Conservation (phyloP, 1,140 invertebrate genomes). For the Campoletis sonorensis region DNA sequence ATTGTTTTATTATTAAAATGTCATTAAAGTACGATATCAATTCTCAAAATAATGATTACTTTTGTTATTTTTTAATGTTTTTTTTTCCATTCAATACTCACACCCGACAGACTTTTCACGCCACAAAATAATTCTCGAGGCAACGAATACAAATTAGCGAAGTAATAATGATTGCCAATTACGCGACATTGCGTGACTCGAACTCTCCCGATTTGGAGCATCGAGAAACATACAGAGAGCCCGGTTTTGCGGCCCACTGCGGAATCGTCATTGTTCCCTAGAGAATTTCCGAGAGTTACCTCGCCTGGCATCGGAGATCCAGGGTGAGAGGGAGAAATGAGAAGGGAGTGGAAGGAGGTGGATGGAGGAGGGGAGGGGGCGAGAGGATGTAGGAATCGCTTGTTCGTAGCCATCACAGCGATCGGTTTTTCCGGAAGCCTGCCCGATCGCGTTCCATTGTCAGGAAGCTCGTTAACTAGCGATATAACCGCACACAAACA, state of each 20-base stretch:
- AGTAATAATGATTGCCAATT: slow-evolving; percentile 33
- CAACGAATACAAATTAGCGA: slow-evolving; percentile 28
- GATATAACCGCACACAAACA: slow-evolving; percentile 32
- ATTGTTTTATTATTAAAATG: neutral
- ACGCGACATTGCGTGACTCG: slow-evolving; percentile 17
- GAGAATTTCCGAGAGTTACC: slow-evolving; percentile 40
- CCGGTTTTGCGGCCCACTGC: slow-evolving; percentile 30
- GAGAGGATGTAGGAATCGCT: slow-evolving; percentile 27
- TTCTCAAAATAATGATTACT: neutral
- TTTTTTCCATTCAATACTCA: neutral
- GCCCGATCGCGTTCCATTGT: slow-evolving; percentile 45
- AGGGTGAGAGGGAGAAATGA: slow-evolving; percentile 20
- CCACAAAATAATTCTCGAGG: neutral
- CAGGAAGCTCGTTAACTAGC: slow-evolving; percentile 45
- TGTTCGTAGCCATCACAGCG: slow-evolving; percentile 48
- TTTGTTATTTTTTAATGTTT: no score
- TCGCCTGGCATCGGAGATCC: slow-evolving; percentile 4
- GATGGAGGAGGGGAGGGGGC: neutral
- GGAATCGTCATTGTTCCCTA: slow-evolving; percentile 36
- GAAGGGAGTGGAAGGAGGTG: neutral
- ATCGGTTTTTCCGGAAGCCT: slow-evolving; percentile 49
- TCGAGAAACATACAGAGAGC: neutral
- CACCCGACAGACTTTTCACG: no score
- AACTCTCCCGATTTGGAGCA: slow-evolving; percentile 8
- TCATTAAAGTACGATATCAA: neutral